phyloP scores from a whole-genome alignment of 2,888 invertebrate genomes.

The Nezara viridula region DNA sequence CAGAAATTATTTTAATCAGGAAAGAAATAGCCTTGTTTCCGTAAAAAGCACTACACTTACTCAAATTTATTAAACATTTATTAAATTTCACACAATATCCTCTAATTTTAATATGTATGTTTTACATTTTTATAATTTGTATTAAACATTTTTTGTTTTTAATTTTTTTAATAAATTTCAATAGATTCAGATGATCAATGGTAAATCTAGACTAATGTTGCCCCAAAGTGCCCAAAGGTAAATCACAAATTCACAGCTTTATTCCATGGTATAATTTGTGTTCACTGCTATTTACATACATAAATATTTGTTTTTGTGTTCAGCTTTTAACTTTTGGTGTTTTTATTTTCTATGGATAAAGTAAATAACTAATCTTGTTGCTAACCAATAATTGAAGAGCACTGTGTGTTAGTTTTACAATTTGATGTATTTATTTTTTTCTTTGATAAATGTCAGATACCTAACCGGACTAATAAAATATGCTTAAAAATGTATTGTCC shows the following conservation, averaged over 20 bases:
- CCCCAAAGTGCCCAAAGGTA: conserved; percentile 58
- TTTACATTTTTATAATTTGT: neutral
- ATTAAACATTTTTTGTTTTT: conserved; percentile 4
- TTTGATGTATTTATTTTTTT: neutral
- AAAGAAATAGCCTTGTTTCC: conserved; percentile 49
- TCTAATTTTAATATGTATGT: neutral
- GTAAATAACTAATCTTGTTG: conserved; percentile 8
- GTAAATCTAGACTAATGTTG: conserved; percentile 46
- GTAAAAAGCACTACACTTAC: neutral
- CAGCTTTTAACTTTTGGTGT: conserved; percentile 29
- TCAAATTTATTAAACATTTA: neutral
- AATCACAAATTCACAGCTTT: conserved; percentile 54
- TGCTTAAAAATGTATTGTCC: conserved; percentile 35
- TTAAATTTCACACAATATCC: neutral
- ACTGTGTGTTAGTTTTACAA: conserved; percentile 18
- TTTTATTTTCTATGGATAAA: neutral
- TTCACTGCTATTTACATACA: conserved; percentile 44
- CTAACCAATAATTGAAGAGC: conserved; percentile 39
- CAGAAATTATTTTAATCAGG: neutral
- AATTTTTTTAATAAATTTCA: conserved; percentile 29
- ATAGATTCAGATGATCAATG: conserved; percentile 53
- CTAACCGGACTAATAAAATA: neutral
- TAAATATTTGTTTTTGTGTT: conserved; percentile 26
- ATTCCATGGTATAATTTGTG: conserved; percentile 51
- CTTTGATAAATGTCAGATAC: conserved; percentile 10